phyloP scores from a whole-genome alignment of 2,888 invertebrate species.

The Volucella zonaria region DNA sequence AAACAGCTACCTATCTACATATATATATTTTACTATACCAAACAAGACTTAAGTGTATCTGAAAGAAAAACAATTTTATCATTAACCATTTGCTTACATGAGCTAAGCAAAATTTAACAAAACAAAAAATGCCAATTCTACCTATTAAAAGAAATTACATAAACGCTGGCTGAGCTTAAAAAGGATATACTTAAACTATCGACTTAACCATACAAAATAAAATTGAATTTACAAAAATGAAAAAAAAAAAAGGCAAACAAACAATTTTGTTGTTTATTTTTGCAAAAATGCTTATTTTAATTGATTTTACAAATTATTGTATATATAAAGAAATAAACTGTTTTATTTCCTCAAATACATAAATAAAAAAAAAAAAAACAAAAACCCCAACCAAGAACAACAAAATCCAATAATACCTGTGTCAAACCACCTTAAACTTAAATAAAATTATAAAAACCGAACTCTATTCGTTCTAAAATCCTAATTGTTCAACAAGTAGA shows the following conservation, averaged over 20 bases:
- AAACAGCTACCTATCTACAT: conserved; percentile 1
- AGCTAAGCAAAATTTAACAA: conserved; percentile 23
- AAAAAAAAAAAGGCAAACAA: neutral
- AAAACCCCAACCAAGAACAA: neutral
- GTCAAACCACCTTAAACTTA: conserved; percentile 26
- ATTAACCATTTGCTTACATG: conserved; percentile 39
- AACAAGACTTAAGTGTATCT: conserved; percentile 23
- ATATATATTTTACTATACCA: conserved; percentile 56
- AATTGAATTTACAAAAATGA: conserved; percentile 4
- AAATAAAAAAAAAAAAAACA: neutral
- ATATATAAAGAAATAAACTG: neutral
- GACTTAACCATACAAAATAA: neutral
- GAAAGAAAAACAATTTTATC: conserved; percentile 27
- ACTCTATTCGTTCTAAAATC: neutral
- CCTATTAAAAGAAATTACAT: neutral
- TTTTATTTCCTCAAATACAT: neutral
- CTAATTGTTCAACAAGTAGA: too few species aligned
- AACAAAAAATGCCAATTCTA: conserved; percentile 10
- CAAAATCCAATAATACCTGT: conserved; percentile 33
- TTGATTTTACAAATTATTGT: conserved; percentile 21
- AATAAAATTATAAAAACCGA: neutral
- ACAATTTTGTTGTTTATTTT: conserved; percentile 8
- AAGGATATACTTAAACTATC: conserved; percentile 13
- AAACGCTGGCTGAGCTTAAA: conserved; percentile 38
- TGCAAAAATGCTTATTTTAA: conserved; percentile 12